Evolutionary conservation across 1,140 invertebrate species (phyloP).

Genomic region (Drosophila lacertosa): DNA sequence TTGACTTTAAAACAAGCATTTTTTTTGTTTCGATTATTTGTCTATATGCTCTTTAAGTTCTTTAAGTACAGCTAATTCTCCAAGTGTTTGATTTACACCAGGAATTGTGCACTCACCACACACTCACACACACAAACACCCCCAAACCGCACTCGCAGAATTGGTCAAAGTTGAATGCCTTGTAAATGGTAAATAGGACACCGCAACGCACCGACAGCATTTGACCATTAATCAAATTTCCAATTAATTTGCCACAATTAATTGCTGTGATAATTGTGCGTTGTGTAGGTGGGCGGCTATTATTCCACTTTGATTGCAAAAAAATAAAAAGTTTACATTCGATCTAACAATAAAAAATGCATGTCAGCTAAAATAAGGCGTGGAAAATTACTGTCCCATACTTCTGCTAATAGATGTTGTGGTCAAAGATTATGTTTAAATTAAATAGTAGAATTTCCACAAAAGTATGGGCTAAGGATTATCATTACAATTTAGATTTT

Average conservation of each 20-base stretch:
- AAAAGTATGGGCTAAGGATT: no score
- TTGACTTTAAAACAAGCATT: no score
- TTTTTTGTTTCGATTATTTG: no score
- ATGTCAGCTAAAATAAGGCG: no score
- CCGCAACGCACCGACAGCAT: conserved; percentile 52
- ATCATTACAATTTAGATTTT: no score
- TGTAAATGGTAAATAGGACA: conserved; percentile 44
- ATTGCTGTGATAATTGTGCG: conserved; percentile 69
- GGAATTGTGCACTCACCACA: not conserved
- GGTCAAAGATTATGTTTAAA: no score
- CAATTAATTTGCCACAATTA: conserved; percentile 79
- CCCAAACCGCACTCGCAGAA: conserved; percentile 37
- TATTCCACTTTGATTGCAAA: not conserved
- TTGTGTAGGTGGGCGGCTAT: conserved; percentile 1
- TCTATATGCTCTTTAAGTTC: no score
- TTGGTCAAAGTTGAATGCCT: conserved; percentile 72
- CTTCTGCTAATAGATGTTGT: no score
- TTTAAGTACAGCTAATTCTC: no score
- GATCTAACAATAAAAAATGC: not conserved
- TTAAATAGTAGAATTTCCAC: no score
- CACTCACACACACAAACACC: conserved; percentile 1
- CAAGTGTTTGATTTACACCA: no score
- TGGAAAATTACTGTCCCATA: no score
- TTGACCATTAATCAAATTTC: conserved; percentile 75
- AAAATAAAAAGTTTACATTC: not conserved